A percentile compares a stretch with the other conserved stretches of the same genome.
phyloP scores from a whole-genome alignment of 1,140 invertebrate genomes.

The Anoplolepis gracilipes region DNA sequence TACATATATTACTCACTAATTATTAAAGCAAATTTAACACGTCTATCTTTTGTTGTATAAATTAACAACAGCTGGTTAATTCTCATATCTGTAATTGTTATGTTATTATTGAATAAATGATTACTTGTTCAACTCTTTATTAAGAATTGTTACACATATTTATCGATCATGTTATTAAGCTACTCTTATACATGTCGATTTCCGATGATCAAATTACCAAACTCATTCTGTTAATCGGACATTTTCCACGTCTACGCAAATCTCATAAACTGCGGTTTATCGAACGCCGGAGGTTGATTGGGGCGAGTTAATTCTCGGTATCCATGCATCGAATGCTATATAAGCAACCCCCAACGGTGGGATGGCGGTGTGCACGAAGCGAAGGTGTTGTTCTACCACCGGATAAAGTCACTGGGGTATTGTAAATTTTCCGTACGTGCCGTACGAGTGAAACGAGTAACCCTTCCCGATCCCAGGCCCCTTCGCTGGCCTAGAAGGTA shows the following conservation, averaged over 20 bases:
- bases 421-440: slow-evolving; percentile 71
- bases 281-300: slow-evolving; percentile 40
- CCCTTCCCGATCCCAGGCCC: slow-evolving; percentile 2
- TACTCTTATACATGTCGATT: background rate
- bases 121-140: background rate
- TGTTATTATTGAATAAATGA: background rate
- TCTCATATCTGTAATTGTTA: background rate
- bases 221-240: slow-evolving; percentile 10
- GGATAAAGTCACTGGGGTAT: slow-evolving; percentile 57
- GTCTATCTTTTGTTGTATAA: background rate
- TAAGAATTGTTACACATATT: background rate
- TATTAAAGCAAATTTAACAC: background rate
- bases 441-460: slow-evolving; percentile 42
- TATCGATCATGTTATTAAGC: background rate
- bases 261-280: slow-evolving; percentile 56
- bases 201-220: slow-evolving; percentile 4
- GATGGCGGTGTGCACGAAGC: background rate
- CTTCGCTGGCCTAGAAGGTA: slow-evolving; percentile 22
- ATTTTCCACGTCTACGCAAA: background rate
- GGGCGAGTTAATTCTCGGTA: slow-evolving; percentile 59
- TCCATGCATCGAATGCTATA: slow-evolving; percentile 38
- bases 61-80: background rate
- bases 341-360: slow-evolving; percentile 1
- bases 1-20: background rate
- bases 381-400: slow-evolving; percentile 52